These are phyloP conservation scores for Sceloporus tristichus DNA, from an alignment of 2,113 vertebrate species.

Conservation along the genomic window DNA sequence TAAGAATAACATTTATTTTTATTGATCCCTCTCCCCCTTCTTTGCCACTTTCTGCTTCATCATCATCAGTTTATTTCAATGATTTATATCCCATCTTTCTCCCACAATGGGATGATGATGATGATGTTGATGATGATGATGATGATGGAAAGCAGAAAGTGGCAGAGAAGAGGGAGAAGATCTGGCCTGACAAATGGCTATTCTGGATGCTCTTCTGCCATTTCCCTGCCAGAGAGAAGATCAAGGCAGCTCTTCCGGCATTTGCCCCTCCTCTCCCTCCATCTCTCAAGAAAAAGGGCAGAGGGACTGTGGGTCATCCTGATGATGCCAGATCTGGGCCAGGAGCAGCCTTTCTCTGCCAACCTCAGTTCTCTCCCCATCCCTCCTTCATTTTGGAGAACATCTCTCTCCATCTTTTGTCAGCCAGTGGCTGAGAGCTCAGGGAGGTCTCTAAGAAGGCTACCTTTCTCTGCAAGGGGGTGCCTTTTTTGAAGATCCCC, in stretches of 20 bases:
- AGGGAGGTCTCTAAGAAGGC: constrained; percentile 30
- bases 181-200: background rate
- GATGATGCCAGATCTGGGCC: background rate
- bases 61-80: too few species aligned
- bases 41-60: too few species aligned
- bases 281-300: background rate
- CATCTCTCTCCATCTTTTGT: constrained; percentile 12
- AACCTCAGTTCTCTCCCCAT: constrained; percentile 2
- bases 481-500: background rate
- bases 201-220: constrained; percentile 3
- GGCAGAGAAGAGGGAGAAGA: background rate
- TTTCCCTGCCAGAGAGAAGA: background rate
- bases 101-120: too few species aligned
- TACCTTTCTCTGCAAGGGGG: constrained; percentile 22
- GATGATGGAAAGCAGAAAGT: constrained; percentile 24
- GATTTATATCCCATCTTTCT: too few species aligned
- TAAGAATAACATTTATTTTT: too few species aligned
- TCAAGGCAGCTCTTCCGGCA: background rate
- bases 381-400: constrained; percentile 22
- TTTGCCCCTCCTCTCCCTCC: too few species aligned
- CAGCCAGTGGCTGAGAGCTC: background rate
- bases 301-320: background rate
- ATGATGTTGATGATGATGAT: too few species aligned
- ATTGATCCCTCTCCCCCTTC: too few species aligned
- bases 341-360: background rate